Base-by-base conservation (phyloP, 2,113 vertebrate genomes). In the Anolis sagrei region DNA sequence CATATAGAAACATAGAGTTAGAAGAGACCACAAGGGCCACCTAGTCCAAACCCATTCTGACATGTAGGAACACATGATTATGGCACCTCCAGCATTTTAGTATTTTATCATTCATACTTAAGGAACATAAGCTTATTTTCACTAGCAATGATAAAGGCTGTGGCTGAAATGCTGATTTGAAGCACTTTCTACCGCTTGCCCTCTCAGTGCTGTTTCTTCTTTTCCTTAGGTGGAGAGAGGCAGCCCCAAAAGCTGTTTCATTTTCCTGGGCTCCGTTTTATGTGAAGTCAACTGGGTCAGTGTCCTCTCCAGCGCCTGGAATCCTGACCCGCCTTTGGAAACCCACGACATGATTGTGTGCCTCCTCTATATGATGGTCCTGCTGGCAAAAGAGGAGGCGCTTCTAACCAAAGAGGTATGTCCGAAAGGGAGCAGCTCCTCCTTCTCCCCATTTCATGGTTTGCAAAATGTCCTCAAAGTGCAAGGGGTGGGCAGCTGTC, bases 251-350 rank as follows among this genome's bases (percentile, higher is more conserved):
- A 99, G 97, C 92, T 99, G 98, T 91, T 99, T 99, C 93, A 93
- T 99, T 29, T 99, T 99, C 90, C 80, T 99, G 91, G 99, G 99
- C 27, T 97, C 95, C 74, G 91, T 99, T 58, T 95, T 99, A 23
- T 99, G 99, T 93, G 96, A 99, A 86, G 97, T 99, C 62, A 99
- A 99, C 93, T 99, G 99, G 99, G 94, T 99, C 94, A 99, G 98
- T 75, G 97, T 98, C 54, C 95, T 99, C 3, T 97, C 97, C 68
- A 97, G 98, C 90, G 97, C 97, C 86, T 96, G 98, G 94, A 97
- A 96, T 81, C 95, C 97, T 13, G 95, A 83, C 58, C 96, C 97
- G 0, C 92, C 86, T 49, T 94, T 96, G 0, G 93, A 95, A 80
- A 94, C 97, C 18, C 95, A 87, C 68, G 94, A 89, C 83, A 99